phyloP scores from a whole-genome alignment of 1,140 invertebrate genomes.

The Atta cephalotes region DNA sequence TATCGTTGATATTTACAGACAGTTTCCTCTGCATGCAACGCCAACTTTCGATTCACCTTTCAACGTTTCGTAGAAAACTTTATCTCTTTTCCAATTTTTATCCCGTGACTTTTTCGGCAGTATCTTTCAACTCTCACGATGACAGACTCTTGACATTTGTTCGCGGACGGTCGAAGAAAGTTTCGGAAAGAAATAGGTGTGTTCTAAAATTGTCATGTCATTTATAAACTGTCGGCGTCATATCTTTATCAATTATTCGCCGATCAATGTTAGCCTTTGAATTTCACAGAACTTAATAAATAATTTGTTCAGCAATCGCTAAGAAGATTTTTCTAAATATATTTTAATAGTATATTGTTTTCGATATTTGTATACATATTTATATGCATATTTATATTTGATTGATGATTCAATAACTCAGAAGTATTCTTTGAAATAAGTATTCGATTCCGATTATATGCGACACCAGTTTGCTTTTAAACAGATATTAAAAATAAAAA shows the following conservation, averaged over 20 bases:
- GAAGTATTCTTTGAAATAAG: background rate
- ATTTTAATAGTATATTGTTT: too few species aligned
- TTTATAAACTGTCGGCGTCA: background rate
- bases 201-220: constrained; percentile 19
- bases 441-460: background rate
- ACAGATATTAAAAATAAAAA: background rate
- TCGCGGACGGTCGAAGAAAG: background rate
- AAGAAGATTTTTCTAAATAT: background rate
- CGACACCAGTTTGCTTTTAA: background rate
- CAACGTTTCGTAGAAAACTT: background rate
- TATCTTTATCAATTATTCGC: constrained; percentile 26
- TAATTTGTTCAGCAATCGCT: background rate
- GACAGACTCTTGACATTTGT: constrained; percentile 43
- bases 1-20: background rate
- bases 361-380: background rate
- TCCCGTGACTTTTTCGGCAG: background rate
- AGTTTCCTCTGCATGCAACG: background rate
- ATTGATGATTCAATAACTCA: background rate
- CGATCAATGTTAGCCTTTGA: constrained; percentile 12
- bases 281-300: background rate
- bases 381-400: background rate
- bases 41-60: background rate
- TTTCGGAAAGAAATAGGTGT: background rate
- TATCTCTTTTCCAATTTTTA: background rate
- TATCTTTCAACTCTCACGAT: background rate